phyloP scores from a whole-genome alignment of 2,113 vertebrate genomes.

The Trachemys scripta region DNA sequence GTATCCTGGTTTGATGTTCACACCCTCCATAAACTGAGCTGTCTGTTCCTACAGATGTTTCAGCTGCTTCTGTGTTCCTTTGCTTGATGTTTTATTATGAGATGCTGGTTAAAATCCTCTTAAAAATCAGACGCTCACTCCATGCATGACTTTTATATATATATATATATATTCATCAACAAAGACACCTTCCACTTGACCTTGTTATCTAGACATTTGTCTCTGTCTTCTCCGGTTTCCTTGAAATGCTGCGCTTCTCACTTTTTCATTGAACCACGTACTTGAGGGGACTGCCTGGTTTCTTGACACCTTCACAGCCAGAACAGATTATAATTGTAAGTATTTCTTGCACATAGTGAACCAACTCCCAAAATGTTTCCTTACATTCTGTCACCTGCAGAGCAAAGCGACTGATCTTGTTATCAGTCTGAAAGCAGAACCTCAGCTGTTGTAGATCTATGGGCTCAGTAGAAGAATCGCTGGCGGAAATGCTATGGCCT shows the following conservation, averaged over 20 bases:
- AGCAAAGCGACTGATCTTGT: constrained; percentile 28
- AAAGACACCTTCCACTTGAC: not conserved
- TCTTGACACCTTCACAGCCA: not conserved
- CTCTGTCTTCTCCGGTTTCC: not conserved
- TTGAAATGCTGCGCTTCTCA: constrained; percentile 15
- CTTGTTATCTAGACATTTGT: constrained; percentile 34
- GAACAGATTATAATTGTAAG: not conserved
- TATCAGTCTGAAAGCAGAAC: not conserved
- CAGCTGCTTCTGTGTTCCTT: not conserved
- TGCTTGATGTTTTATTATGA: constrained; percentile 10
- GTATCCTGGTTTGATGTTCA: not conserved
- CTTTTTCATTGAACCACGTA: not conserved
- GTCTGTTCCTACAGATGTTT: not conserved
- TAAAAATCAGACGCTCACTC: constrained; percentile 14
- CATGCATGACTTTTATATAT: not conserved
- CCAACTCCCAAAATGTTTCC: not conserved
- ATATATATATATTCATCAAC: not conserved
- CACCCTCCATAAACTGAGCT: not conserved
- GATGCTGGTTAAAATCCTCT: constrained; percentile 9
- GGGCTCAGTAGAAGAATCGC: not conserved
- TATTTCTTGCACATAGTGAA: constrained; percentile 13
- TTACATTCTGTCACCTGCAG: not conserved
- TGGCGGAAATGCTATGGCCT: not conserved
- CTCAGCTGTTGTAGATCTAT: not conserved
- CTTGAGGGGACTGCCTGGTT: not conserved